Percentiles rank a stretch among this genome's conserved stretches.
Conservation (phyloP, 2,888 invertebrate species). For the Apotomis turbidana region DNA sequence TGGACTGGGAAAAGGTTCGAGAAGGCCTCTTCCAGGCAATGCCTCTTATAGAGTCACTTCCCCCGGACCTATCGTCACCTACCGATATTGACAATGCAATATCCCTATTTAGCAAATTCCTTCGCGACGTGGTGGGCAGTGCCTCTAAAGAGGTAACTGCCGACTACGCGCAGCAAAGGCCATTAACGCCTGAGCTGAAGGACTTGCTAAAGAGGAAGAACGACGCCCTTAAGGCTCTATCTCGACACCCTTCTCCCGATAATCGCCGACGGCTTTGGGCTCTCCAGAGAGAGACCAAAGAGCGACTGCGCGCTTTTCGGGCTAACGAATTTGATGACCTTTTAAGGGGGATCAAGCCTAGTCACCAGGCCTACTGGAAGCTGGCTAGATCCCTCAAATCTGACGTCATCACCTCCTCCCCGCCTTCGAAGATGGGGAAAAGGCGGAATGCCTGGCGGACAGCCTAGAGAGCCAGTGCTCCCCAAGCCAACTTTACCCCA, state of each 20-base stretch:
- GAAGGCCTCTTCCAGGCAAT: not conserved
- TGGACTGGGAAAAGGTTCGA: not conserved
- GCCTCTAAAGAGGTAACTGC: not conserved
- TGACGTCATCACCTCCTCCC: not conserved
- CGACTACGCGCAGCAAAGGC: not conserved
- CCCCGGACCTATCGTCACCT: not conserved
- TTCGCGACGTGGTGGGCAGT: not conserved
- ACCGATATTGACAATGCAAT: not conserved
- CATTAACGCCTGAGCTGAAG: not conserved
- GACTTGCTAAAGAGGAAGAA: not conserved
- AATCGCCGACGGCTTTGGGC: not conserved
- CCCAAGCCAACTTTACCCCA: not conserved
- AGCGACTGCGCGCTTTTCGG: not conserved
- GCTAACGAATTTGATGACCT: not conserved
- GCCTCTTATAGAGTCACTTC: not conserved
- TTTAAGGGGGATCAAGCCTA: conserved; percentile 5
- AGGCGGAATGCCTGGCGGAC: not conserved
- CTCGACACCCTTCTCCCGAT: not conserved
- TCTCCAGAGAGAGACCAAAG: not conserved
- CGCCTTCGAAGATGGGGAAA: conserved; percentile 18
- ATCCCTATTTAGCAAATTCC: not conserved
- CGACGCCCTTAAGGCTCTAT: not conserved
- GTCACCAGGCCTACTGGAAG: conserved; percentile 12
- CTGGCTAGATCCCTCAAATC: conserved; percentile 19
- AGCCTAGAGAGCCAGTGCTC: not conserved